A percentile compares a stretch with the other conserved stretches of the same genome.
Conservation (phyloP, 2,113 vertebrate genomes). For the Speoplatyrhinus poulsoni region DNA sequence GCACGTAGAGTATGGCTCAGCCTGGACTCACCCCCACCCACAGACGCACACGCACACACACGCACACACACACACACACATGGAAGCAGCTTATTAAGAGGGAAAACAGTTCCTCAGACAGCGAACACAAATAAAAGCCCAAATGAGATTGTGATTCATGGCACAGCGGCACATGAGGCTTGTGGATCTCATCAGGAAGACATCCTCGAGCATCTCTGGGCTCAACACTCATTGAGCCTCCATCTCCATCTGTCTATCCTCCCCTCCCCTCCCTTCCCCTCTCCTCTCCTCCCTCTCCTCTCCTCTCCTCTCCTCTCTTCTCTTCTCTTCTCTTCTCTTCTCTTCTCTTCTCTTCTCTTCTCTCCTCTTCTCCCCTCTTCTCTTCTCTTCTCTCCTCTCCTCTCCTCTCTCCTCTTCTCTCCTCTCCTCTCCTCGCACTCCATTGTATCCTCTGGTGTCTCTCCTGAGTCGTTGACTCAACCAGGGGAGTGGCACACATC, state of each 20-base stretch:
- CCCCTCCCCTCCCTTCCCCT: conserved; percentile 5
- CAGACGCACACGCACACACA: neutral
- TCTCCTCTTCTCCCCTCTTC: neutral
- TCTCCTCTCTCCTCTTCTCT: neutral
- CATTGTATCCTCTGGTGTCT: neutral
- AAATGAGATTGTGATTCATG: too few relatives aligned
- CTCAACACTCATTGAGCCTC: neutral
- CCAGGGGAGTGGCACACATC: neutral
- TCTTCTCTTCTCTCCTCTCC: neutral
- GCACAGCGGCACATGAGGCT: too few relatives aligned
- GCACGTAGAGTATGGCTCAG: too few relatives aligned
- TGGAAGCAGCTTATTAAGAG: too few relatives aligned
- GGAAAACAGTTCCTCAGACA: too few relatives aligned
- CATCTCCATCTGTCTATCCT: neutral
- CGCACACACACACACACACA: neutral
- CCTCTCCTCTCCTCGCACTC: neutral
- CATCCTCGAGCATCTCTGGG: too few relatives aligned
- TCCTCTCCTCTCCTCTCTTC: conserved; percentile 7
- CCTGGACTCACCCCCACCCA: too few relatives aligned
- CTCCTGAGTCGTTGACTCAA: conserved; percentile 14
- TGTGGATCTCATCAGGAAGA: too few relatives aligned
- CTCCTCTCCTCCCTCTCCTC: conserved; percentile 7
- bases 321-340: conserved; percentile 10
- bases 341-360: conserved; percentile 11
- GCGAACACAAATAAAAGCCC: too few relatives aligned